Evolutionary conservation across 1,140 invertebrate genomes (phyloP), one percentile per base, ranked within the genome.

Genomic region (Tigriopus japonicus): DNA sequence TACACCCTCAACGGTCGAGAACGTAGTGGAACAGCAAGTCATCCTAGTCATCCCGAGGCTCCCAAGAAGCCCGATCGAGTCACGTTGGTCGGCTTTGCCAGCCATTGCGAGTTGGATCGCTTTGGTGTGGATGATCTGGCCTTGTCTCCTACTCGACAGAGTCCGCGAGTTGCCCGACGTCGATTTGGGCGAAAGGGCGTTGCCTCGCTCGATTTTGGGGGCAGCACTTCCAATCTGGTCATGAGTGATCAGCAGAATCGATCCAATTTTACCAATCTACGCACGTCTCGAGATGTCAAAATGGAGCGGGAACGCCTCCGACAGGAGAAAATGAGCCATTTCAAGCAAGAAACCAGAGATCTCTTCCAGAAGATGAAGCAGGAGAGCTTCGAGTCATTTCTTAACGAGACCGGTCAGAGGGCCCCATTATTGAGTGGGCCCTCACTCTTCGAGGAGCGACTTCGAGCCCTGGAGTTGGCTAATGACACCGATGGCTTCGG

Each of bases 231-330:
- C 28, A 35, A 35, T 35, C 28, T 35, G 28, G 15, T 23, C 45
- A 15, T 54, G 17, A 54, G 52, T 28, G 52, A 54, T 54, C 14
- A 54, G 14, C 19, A 54, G 24, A 23, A 23, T 19, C 35, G 42
- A 24, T 21, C 17, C n/a, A 23, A 21, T 24, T 62, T 60, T 35
- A 41, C 43, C 35, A 64, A 63, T 24, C 59, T 65, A 58, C 62
- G 62, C 54, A 65, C 64, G 15, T 65, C 64, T 6, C 63, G 64
- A 15, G 64, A 65, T 51, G 62, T 65, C 60, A 65, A 65, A 62
- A 65, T 65, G 64, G 64, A 65, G 62, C 63, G 64, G 51, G 64
- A 64, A 61, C 56, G 63, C 56, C 40, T 60, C 58, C 61, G 64
- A 21, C 63, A 35, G 45, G 61, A 59, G 42, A 62, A 62, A 45